Conservation (phyloP, 2,113 vertebrate species). For the Cyanistes caeruleus region DNA sequence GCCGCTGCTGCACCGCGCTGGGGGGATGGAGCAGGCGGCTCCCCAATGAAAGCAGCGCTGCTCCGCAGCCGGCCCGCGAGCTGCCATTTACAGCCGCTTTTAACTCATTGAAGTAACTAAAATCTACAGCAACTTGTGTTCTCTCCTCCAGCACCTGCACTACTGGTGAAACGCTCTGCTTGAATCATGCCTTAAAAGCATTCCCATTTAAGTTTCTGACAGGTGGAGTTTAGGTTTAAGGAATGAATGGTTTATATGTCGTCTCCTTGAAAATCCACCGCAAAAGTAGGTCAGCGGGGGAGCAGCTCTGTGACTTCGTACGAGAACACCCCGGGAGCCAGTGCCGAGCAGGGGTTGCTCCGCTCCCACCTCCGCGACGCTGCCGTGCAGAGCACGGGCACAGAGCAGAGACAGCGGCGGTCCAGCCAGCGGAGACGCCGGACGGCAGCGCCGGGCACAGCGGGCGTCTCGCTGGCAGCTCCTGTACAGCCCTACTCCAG, state of each 20-base stretch:
- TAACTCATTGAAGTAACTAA: neutral
- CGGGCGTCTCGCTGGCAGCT: neutral
- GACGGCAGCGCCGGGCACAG: neutral
- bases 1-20: rapidly evolving
- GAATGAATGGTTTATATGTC: constrained; percentile 10
- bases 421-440: neutral
- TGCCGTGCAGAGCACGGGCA: neutral
- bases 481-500: neutral
- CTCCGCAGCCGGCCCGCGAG: neutral
- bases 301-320: neutral
- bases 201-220: neutral
- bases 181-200: neutral
- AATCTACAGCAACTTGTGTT: neutral
- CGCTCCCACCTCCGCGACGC: neutral
- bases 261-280: constrained; percentile 9
- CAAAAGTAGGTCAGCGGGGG: constrained; percentile 12
- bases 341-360: neutral
- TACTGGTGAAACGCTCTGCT: neutral
- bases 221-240: constrained; percentile 35
- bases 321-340: neutral
- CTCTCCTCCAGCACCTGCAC: neutral
- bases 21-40: neutral
- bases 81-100: neutral
- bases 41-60: neutral
- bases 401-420: neutral